phyloP scores from a whole-genome alignment of 2,797 vertebrate species.

The Eidolon dupreanum region DNA sequence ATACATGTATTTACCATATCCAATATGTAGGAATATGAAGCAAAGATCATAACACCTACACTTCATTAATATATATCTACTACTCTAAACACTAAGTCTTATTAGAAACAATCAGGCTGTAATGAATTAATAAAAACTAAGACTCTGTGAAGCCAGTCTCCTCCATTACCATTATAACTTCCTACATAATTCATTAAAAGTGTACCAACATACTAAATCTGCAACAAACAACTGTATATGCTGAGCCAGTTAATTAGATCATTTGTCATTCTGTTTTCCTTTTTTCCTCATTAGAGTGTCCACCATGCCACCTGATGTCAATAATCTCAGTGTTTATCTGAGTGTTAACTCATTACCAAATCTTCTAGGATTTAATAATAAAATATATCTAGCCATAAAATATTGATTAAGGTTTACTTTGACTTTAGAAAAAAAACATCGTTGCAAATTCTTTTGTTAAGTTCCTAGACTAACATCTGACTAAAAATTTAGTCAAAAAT shows the following conservation, averaged over 20 bases:
- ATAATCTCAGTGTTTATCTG: not conserved
- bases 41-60: not conserved
- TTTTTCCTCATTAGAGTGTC: not conserved
- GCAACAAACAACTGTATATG: not conserved
- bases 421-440: not conserved
- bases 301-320: not conserved
- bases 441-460: not conserved
- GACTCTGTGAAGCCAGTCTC: not conserved
- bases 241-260: not conserved
- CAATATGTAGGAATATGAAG: not conserved
- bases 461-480: constrained; percentile 1
- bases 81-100: not conserved
- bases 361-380: not conserved
- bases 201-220: not conserved
- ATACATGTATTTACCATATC: not conserved
- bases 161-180: not conserved
- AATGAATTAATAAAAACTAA: constrained; percentile 34
- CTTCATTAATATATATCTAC: not conserved
- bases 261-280: not conserved
- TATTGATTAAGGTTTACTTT: not conserved
- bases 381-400: not conserved
- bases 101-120: not conserved
- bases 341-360: not conserved
- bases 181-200: not conserved
- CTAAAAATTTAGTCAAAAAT: not conserved